These are phyloP conservation scores for Cherax destructor DNA, from an alignment of 1,140 invertebrate species.

Conservation along the genomic window DNA sequence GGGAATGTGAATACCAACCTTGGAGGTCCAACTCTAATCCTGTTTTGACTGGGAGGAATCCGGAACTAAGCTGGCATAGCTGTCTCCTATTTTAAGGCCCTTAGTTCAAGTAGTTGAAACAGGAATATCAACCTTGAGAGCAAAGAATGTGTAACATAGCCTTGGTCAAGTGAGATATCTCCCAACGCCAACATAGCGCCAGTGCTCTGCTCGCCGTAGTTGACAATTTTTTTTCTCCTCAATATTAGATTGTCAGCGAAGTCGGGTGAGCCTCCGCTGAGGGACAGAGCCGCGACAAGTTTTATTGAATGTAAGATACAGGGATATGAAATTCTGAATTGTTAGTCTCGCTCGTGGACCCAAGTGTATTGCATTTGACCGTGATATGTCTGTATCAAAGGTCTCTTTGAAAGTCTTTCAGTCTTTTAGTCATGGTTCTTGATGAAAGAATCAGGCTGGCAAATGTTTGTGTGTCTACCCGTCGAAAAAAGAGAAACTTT, in stretches of 20 bases:
- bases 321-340: background rate
- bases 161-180: background rate
- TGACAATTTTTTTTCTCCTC: background rate
- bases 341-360: background rate
- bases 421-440: too few species aligned
- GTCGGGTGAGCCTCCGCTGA: background rate
- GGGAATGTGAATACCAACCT: background rate
- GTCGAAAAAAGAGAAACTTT: too few species aligned
- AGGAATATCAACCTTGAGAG: background rate
- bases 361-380: too few species aligned
- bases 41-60: background rate
- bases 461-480: too few species aligned
- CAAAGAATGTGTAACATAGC: background rate
- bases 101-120: background rate
- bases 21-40: background rate
- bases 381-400: too few species aligned
- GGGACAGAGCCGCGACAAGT: background rate
- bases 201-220: background rate
- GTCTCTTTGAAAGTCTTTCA: too few species aligned
- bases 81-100: background rate
- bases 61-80: background rate
- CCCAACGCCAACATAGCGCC: background rate
- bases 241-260: slow-evolving; percentile 7
- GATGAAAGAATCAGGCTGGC: too few species aligned
- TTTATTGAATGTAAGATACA: background rate